These are phyloP conservation scores for Dicranocentrus wangi DNA, from an alignment of 2,888 invertebrate species.

Conservation along the genomic window DNA sequence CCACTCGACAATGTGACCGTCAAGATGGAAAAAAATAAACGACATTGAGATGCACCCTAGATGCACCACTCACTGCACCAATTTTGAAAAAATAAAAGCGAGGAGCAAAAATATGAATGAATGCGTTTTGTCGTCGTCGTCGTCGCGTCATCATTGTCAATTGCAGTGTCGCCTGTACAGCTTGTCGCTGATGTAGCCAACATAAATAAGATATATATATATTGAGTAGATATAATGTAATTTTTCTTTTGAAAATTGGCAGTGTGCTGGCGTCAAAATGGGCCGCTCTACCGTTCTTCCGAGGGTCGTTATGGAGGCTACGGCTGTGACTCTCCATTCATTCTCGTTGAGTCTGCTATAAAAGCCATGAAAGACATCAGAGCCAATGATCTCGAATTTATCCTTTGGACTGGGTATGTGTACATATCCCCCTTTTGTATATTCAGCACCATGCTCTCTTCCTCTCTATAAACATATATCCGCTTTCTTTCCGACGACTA, in stretches of 20 bases:
- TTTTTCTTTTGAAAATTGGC: slow-evolving; percentile 41
- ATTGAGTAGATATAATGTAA: slow-evolving; percentile 26
- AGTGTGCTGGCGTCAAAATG: slow-evolving; percentile 81
- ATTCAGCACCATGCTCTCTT: not conserved
- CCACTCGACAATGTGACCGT: no score
- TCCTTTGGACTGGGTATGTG: slow-evolving; percentile 93
- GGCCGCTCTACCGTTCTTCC: slow-evolving; percentile 77
- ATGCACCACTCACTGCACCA: no score
- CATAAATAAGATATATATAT: slow-evolving; percentile 52
- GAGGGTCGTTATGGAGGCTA: slow-evolving; percentile 86
- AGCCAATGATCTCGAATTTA: slow-evolving; percentile 91
- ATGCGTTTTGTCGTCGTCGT: no score
- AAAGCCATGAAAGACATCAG: slow-evolving; percentile 88
- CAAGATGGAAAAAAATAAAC: no score
- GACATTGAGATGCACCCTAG: no score
- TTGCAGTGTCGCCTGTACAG: no score
- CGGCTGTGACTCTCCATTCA: slow-evolving; percentile 91
- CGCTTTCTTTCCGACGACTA: not conserved
- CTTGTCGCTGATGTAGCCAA: no score
- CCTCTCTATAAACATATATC: not conserved
- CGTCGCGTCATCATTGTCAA: no score
- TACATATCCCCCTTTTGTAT: not conserved
- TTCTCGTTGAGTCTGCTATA: slow-evolving; percentile 90
- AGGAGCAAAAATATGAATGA: no score
- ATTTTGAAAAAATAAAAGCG: no score